Conservation (phyloP, 2,888 invertebrate genomes). For the Cosmia trapezina region DNA sequence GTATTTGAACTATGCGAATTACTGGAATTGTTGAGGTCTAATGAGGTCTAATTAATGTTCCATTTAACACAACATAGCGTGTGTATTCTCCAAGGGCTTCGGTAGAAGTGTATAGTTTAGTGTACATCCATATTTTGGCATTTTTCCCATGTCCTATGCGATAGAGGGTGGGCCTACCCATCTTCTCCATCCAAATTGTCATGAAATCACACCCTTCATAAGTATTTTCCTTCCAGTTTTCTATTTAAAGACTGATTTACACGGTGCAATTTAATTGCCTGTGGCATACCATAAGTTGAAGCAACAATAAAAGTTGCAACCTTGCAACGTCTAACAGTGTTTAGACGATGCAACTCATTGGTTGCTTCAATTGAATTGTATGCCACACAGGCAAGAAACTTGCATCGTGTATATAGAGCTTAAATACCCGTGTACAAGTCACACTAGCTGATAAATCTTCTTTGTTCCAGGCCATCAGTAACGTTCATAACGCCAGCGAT, state of each 20-base stretch:
- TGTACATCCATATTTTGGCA: neutral
- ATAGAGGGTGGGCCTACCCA: neutral
- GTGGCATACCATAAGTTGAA: neutral
- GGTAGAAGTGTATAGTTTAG: neutral
- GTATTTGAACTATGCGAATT: conserved; percentile 35
- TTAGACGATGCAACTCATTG: neutral
- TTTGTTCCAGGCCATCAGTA: conserved; percentile 90
- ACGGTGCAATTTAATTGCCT: neutral
- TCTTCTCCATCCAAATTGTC: neutral
- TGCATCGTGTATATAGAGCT: neutral
- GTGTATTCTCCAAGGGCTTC: neutral
- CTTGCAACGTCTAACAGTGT: neutral
- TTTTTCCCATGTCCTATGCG: neutral
- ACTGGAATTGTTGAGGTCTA: conserved; percentile 25
- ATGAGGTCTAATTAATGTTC: conserved; percentile 33
- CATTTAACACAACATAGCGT: neutral
- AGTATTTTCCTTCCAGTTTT: neutral
- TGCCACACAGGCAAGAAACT: neutral
- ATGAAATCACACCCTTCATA: neutral
- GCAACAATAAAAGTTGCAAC: neutral
- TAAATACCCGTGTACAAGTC: neutral
- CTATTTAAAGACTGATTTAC: neutral
- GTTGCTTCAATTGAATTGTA: neutral
- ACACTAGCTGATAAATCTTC: conserved; percentile 5
- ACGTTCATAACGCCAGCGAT: conserved; percentile 93